Evolutionary conservation across 2,113 vertebrate genomes (phyloP), one percentile per base, ranked within the genome.

Genomic region (Amia ocellicauda): DNA sequence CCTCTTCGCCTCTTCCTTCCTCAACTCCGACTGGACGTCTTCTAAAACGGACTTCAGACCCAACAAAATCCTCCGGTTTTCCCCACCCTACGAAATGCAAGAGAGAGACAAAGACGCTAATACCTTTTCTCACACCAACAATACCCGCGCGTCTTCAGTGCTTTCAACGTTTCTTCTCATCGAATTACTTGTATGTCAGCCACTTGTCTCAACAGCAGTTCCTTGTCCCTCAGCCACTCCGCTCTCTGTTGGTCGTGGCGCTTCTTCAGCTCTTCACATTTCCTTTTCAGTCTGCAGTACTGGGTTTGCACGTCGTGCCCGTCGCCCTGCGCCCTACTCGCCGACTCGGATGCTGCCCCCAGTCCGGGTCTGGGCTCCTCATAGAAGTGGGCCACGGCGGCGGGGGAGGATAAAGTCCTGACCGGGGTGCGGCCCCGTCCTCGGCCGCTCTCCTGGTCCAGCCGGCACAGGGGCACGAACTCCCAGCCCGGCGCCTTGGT

Each of bases 151-250:
- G 28, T 45, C 16, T 56, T 31, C 20, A n/a, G n/a, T n/a, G 26
- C 16, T 13, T 14, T 29, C 9, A 22, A 24, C 19, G 7, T 58
- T 58, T 5, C 19, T 14, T 17, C 8, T 24, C 16, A 7, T 24
- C n/a, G 28, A 49, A 50, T 80, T 85, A 89, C 83, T 88, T 91
- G 81, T 73, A 91, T 84, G 41, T 86, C 76, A 58, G 87, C 85
- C 69, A 86, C 77, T 82, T 90, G 82, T 78, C 87, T 88, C 67
- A 91, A 69, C 69, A 90, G 68, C n/a, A 49, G 68, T 68, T 86
- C 77, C 69, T 91, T 90, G 73, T 89, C 83, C 1, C 71, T 78
- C 72, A 73, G 82, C 83, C 85, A 89, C 51, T 69, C 79, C 45
- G 86, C 80, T 61, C 82, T 89, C 36, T 89, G 86, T 58, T 84